Evolutionary conservation across 2,888 invertebrate species (phyloP).

Genomic region (Phalera bucephala): DNA sequence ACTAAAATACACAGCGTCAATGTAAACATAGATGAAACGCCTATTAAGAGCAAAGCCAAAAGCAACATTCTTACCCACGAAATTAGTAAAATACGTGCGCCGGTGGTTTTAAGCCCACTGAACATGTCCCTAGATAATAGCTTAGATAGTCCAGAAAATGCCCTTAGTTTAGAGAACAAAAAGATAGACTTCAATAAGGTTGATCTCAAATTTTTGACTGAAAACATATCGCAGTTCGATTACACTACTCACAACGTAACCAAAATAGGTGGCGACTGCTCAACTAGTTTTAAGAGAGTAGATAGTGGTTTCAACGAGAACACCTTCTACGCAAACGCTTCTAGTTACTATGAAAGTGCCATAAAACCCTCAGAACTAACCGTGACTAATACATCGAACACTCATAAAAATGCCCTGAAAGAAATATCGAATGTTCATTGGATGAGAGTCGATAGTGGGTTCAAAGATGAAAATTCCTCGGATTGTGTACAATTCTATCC

Average conservation of each 20-base stretch:
- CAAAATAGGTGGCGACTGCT: constrained; percentile 49
- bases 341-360: constrained; percentile 78
- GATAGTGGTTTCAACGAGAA: constrained; percentile 76
- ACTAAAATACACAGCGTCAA: constrained; percentile 44
- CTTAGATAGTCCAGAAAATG: constrained; percentile 60
- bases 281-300: constrained; percentile 64
- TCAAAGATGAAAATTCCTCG: constrained; percentile 70
- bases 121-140: constrained; percentile 73
- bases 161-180: constrained; percentile 63
- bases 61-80: constrained; percentile 54
- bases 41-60: constrained; percentile 60
- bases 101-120: constrained; percentile 46
- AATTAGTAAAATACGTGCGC: constrained; percentile 71
- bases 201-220: constrained; percentile 77
- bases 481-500: constrained; percentile 66
- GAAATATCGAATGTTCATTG: constrained; percentile 74
- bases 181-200: constrained; percentile 73
- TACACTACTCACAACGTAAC: constrained; percentile 44
- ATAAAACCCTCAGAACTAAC: constrained; percentile 78
- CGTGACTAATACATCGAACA: constrained; percentile 54
- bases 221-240: constrained; percentile 59
- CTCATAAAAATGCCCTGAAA: constrained; percentile 55
- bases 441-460: constrained; percentile 76
- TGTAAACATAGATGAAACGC: constrained; percentile 56
- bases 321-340: constrained; percentile 67